Evolutionary conservation across 1,140 invertebrate genomes (phyloP).

Genomic region (Oedothorax gibbosus): DNA sequence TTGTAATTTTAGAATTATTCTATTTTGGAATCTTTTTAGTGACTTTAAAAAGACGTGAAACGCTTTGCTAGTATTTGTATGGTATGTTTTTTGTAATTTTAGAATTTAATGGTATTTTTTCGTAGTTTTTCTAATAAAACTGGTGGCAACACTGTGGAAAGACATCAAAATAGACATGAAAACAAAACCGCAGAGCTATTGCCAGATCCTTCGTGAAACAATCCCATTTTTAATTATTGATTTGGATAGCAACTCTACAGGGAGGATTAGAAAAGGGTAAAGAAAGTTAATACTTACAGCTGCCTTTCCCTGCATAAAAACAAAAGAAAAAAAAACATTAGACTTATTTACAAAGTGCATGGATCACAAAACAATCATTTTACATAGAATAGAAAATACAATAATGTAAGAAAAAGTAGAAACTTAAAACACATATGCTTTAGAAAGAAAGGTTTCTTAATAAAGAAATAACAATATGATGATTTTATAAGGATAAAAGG

Average conservation of each 20-base stretch:
- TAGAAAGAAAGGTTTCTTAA: not conserved
- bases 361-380: conserved; percentile 44
- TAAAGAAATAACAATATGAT: no score
- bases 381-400: not conserved
- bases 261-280: not conserved
- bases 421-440: not conserved
- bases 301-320: conserved; percentile 62
- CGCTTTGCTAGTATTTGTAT: no score
- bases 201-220: no score
- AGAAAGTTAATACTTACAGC: conserved; percentile 59
- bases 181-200: no score
- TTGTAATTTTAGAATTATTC: no score
- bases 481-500: no score
- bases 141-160: no score
- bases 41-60: no score
- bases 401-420: not conserved
- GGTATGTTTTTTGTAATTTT: no score
- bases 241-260: not conserved
- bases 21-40: no score
- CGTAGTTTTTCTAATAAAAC: no score
- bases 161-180: no score
- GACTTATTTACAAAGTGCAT: conserved; percentile 44
- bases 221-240: not conserved
- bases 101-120: not conserved
- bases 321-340: conserved; percentile 44